phyloP scores from a whole-genome alignment of 2,888 invertebrate genomes.

The Pandemis heparana region DNA sequence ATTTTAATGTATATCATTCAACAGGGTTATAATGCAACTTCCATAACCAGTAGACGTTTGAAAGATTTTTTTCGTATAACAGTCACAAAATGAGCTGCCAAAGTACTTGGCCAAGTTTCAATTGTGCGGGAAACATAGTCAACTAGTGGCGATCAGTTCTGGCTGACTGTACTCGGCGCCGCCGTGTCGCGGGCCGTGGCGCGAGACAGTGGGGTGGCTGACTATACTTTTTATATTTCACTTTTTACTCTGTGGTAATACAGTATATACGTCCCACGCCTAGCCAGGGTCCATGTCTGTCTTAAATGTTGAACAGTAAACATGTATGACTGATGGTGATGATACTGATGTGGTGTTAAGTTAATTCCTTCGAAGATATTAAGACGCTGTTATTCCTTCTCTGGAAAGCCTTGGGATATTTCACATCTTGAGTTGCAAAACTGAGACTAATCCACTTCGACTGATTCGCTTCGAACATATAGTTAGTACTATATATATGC shows the following conservation, averaged over 20 bases:
- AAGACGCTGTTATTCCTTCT: too few relatives aligned
- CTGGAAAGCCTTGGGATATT: too few relatives aligned
- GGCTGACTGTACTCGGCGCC: slow-evolving; percentile 32
- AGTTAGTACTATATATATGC: too few relatives aligned
- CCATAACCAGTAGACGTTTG: neutral
- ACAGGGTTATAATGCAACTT: neutral
- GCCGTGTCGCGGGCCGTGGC: slow-evolving; percentile 45
- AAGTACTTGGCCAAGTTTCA: slow-evolving; percentile 9
- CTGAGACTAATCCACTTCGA: too few relatives aligned
- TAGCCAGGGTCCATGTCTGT: too few relatives aligned
- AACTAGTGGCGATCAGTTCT: slow-evolving; percentile 15
- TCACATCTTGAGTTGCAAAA: too few relatives aligned
- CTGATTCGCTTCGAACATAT: too few relatives aligned
- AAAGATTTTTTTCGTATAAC: neutral
- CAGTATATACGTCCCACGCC: neutral
- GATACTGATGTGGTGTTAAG: too few relatives aligned
- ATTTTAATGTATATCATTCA: neutral
- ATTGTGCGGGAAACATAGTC: slow-evolving; percentile 3
- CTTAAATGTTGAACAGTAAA: too few relatives aligned
- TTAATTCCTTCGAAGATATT: too few relatives aligned
- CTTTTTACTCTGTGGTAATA: neutral
- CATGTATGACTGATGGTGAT: too few relatives aligned
- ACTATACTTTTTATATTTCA: slow-evolving; percentile 1
- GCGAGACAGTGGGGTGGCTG: slow-evolving; percentile 55
- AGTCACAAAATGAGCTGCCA: neutral